Evolutionary conservation across 2,888 invertebrate species (phyloP), one percentile per base, ranked within the genome.

Genomic region (Ochropleura leucogaster): DNA sequence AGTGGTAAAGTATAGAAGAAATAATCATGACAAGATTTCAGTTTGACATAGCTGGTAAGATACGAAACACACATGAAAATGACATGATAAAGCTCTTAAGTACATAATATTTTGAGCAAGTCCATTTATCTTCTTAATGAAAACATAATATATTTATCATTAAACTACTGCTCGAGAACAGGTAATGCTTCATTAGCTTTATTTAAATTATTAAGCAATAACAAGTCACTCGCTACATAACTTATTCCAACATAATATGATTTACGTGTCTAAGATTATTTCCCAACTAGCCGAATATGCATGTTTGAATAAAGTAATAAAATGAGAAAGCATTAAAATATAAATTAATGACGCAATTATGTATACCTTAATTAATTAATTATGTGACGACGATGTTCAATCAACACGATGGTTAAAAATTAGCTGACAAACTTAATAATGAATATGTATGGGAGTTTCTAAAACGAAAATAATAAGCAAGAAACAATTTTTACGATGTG

Each of bases 281-380:
- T 91, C 91, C 86, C 89, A 92, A 91, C 89, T 85, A 85, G 87
- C 89, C 89, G 90, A 92, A 93, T 92, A 93, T 92, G 90, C 91
- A 92, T 89, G 89, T 89, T 89, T 88, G 89, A 91, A 92, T 91
- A 88, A 85, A 92, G 91, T 87, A 90, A 92, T 93, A 93, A 93
- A 94, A 93, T 88, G 88, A 92, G 92, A 92, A 92, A 90, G 88
- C 89, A 90, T 90, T 91, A 90, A 93, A 91, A 90, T 91, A 92
- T 92, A 92, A 92, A 93, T 92, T 90, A 91, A 91, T 92, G 91
- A 89, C 90, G 90, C 88, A 89, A 93, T 94, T 93, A 94, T 91
- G 88, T 91, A 93, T 93, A 90, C 91, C 89, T 92, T 93, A 93
- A 94, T 95, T 95, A 95, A 95, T 95, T 95, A 94, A 95, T 94